These are phyloP conservation scores for Umimayanthus kanabou DNA, from an alignment of 92 coral and sea anemone species.

Conservation along the genomic window DNA sequence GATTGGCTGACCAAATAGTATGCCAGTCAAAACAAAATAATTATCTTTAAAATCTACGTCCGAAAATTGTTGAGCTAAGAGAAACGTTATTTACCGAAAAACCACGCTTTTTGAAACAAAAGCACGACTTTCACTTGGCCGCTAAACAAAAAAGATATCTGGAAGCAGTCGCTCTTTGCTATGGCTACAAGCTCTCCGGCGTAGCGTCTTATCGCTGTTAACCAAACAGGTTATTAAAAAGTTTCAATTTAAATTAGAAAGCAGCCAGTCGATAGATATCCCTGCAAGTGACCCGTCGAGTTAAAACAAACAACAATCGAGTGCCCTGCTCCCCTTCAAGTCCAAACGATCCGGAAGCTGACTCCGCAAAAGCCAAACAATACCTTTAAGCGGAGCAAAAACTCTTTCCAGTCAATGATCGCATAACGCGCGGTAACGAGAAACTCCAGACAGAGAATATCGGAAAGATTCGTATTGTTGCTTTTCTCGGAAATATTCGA, in stretches of 20 bases:
- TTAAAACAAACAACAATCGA: neutral
- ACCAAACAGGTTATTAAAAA: neutral
- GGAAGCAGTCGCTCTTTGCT: neutral
- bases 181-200: neutral
- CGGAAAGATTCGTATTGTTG: too few relatives aligned
- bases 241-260: neutral
- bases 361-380: neutral
- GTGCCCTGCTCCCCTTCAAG: neutral
- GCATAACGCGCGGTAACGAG: neutral
- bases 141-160: neutral
- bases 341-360: neutral
- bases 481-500: neutral
- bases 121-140: neutral
- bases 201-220: neutral
- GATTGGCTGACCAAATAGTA: neutral
- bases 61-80: neutral
- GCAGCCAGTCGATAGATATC: neutral
- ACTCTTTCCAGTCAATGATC: too few relatives aligned
- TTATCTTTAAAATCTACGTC: conserved; percentile 5
- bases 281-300: conserved; percentile 4
- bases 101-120: neutral
- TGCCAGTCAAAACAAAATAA: conserved; percentile 39
- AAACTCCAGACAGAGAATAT: neutral
- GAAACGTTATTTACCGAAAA: neutral
- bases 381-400: neutral